phyloP scores from a whole-genome alignment of 2,888 invertebrate genomes.

The Macaria notata region DNA sequence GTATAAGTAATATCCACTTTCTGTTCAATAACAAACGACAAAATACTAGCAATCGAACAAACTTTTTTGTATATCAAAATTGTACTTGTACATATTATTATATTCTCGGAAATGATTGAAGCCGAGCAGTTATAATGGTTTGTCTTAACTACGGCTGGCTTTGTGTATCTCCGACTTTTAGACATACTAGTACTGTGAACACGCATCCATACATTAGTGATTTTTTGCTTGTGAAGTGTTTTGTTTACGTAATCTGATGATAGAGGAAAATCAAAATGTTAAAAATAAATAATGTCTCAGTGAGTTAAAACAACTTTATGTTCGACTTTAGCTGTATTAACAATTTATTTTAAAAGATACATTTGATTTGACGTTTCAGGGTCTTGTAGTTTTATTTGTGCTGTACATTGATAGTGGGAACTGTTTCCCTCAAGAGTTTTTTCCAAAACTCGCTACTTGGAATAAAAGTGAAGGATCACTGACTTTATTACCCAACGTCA shows the following conservation, averaged over 20 bases:
- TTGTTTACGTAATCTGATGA: conserved; percentile 1
- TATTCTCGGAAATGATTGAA: too few relatives aligned
- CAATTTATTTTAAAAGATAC: neutral
- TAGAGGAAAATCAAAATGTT: neutral
- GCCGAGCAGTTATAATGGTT: too few relatives aligned
- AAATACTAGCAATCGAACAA: too few relatives aligned
- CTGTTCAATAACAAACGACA: too few relatives aligned
- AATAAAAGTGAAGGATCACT: conserved; percentile 6
- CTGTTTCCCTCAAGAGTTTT: conserved; percentile 18
- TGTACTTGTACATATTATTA: too few relatives aligned
- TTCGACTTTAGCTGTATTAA: neutral
- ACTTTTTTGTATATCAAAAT: too few relatives aligned
- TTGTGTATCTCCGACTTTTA: neutral
- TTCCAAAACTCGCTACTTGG: conserved; percentile 11
- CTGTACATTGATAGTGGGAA: neutral
- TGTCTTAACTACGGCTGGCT: too few relatives aligned
- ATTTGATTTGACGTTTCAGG: conserved; percentile 5
- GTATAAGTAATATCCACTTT: too few relatives aligned
- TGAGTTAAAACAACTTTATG: conserved; percentile 6
- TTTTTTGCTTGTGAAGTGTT: conserved; percentile 1
- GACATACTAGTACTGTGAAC: neutral
- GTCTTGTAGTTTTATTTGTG: neutral
- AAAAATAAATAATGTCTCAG: conserved; percentile 5
- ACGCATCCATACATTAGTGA: neutral
- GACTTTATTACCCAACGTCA: conserved; percentile 5